These are phyloP conservation scores for Platalea minor DNA, from an alignment of 2,797 vertebrate genomes.

Conservation along the genomic window DNA sequence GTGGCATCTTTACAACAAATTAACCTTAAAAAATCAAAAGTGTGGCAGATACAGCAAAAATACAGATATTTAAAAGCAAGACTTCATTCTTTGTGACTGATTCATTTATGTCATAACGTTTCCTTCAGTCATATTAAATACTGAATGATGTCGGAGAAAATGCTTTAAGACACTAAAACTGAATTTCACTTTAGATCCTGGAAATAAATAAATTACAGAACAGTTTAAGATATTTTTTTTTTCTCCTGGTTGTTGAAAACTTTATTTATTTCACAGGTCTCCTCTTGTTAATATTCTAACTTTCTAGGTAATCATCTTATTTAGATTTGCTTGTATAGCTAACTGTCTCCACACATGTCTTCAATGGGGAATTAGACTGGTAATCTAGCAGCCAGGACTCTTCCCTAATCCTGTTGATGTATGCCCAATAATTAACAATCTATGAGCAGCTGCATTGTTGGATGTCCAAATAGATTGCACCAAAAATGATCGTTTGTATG, in stretches of 20 bases:
- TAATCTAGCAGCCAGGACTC: slow-evolving; percentile 24
- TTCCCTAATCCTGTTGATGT: slow-evolving; percentile 32
- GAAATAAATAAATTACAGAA: neutral
- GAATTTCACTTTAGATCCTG: neutral
- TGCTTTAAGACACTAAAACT: neutral
- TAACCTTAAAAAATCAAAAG: neutral
- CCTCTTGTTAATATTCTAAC: neutral
- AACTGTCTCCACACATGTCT: neutral
- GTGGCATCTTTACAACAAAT: neutral
- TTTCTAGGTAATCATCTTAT: neutral
- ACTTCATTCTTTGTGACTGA: neutral
- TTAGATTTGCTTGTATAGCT: slow-evolving; percentile 56
- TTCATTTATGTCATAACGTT: neutral
- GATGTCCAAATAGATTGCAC: slow-evolving; percentile 28
- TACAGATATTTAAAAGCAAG: neutral
- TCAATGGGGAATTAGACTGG: slow-evolving; percentile 33
- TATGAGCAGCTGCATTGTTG: slow-evolving; percentile 39
- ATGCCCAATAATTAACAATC: slow-evolving; percentile 53
- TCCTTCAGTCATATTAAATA: neutral
- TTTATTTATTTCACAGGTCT: neutral
- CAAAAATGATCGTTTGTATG: slow-evolving; percentile 32
- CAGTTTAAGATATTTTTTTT: neutral
- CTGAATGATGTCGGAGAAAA: neutral
- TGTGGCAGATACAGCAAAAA: neutral
- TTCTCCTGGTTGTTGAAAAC: neutral